A percentile compares a stretch with the other conserved stretches of the same genome.
Conservation (phyloP, 37 sponge, comb jelly and placozoan genomes). For the Beroe forskalii region DNA sequence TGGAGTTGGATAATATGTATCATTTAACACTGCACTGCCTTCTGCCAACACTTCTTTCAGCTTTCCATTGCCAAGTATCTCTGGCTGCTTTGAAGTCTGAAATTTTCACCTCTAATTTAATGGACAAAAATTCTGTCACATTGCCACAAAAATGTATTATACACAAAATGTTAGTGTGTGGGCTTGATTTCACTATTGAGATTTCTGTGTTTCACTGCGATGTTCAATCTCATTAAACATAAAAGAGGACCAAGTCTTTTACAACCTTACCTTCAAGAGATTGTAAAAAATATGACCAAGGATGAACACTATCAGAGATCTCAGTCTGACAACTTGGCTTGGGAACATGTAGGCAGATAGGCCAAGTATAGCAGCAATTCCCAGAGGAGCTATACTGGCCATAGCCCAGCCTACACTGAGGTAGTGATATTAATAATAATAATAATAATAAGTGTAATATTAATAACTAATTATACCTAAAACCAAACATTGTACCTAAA, state of each 20-base stretch:
- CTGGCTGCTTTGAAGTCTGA: constrained; percentile 57
- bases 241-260: no score
- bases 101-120: no score
- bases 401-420: neutral
- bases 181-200: no score
- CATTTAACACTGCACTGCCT: constrained; percentile 14
- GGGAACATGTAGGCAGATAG: constrained; percentile 48
- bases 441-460: no score
- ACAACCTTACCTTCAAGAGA: constrained; percentile 42
- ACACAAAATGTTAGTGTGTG: no score
- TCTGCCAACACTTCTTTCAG: constrained; percentile 25
- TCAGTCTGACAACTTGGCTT: constrained; percentile 10
- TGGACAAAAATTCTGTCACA: no score
- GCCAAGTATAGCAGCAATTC: constrained; percentile 45
- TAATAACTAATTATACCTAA: no score
- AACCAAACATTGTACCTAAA: no score
- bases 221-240: no score
- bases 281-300: constrained; percentile 32
- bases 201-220: no score
- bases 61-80: constrained; percentile 28
- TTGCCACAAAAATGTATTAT: no score
- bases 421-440: no score
- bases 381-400: constrained; percentile 44
- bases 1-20: constrained; percentile 46
- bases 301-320: constrained; percentile 23